Conservation (phyloP, 2,888 invertebrate species). For the Volucella inanis region DNA sequence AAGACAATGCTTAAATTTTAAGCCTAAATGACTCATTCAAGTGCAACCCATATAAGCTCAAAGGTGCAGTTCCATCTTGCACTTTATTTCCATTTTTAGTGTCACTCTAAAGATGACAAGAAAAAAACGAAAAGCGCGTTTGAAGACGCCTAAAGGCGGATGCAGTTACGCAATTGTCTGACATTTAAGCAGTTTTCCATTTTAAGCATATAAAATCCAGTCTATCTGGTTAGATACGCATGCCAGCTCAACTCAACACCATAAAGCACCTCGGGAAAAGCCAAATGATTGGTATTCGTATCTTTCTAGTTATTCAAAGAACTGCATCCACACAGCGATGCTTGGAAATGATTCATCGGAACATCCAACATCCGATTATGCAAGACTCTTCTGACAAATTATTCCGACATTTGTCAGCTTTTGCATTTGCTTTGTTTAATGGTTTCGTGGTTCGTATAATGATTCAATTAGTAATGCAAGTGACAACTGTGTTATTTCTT, state of each 20-base stretch:
- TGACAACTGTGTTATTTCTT: slow-evolving; percentile 61
- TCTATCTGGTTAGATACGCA: slow-evolving; percentile 4
- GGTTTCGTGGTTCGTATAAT: slow-evolving; percentile 44
- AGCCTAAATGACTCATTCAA: too few species aligned
- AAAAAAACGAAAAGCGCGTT: slow-evolving; percentile 30
- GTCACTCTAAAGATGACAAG: not conserved
- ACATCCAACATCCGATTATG: slow-evolving; percentile 57
- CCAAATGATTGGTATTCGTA: not conserved
- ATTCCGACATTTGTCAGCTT: slow-evolving; percentile 50
- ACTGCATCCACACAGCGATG: slow-evolving; percentile 16
- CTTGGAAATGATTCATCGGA: slow-evolving; percentile 35
- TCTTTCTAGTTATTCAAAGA: slow-evolving; percentile 11
- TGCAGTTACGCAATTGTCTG: slow-evolving; percentile 48
- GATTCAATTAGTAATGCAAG: slow-evolving; percentile 70
- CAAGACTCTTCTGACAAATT: slow-evolving; percentile 48
- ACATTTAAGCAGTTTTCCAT: slow-evolving; percentile 31
- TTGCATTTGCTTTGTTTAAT: slow-evolving; percentile 41
- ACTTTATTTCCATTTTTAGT: not conserved
- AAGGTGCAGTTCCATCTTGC: not conserved
- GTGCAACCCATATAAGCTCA: not conserved
- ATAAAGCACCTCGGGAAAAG: not conserved
- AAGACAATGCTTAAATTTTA: too few species aligned
- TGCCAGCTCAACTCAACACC: slow-evolving; percentile 3
- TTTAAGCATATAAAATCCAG: slow-evolving; percentile 7
- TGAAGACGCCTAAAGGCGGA: slow-evolving; percentile 26